These are phyloP conservation scores for Hydractinia echinata DNA, from an alignment of 30 jellyfish, hydroid and myxozoan species.

Conservation along the genomic window DNA sequence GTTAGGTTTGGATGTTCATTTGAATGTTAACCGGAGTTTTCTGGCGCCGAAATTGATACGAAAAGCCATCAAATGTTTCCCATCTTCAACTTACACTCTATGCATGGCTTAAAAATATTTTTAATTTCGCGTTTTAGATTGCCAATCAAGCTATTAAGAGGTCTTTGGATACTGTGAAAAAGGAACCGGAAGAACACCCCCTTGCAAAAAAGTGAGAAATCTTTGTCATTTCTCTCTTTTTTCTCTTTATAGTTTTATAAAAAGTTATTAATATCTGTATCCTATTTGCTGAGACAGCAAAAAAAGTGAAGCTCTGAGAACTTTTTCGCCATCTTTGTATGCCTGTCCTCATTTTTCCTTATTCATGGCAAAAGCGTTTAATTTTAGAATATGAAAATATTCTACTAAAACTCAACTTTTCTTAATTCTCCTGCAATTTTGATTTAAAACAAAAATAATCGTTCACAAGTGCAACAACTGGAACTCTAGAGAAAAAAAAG, in stretches of 20 bases:
- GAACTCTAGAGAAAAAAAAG: too few species aligned
- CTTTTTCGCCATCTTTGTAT: too few species aligned
- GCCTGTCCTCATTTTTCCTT: too few species aligned
- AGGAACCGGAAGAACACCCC: neutral
- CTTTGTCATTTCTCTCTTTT: neutral
- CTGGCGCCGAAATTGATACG: neutral
- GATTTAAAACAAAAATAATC: too few species aligned
- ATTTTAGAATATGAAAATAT: too few species aligned
- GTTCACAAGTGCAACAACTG: too few species aligned
- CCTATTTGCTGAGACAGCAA: neutral
- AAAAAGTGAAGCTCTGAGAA: neutral
- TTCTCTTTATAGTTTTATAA: neutral
- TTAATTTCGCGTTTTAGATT: neutral
- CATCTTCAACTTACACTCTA: neutral
- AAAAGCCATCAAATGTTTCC: neutral
- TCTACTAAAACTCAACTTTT: too few species aligned
- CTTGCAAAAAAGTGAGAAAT: neutral
- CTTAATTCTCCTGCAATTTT: too few species aligned
- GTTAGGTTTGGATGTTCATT: too few species aligned
- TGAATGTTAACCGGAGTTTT: too few species aligned
- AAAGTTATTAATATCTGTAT: neutral
- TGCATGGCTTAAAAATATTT: neutral
- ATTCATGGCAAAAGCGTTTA: too few species aligned
- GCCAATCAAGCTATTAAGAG: neutral
- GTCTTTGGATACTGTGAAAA: neutral